A percentile compares a stretch with the other conserved stretches of the same genome.
Evolutionary conservation across 2,113 vertebrate genomes (phyloP).

Genomic region (Leiothrix lutea): DNA sequence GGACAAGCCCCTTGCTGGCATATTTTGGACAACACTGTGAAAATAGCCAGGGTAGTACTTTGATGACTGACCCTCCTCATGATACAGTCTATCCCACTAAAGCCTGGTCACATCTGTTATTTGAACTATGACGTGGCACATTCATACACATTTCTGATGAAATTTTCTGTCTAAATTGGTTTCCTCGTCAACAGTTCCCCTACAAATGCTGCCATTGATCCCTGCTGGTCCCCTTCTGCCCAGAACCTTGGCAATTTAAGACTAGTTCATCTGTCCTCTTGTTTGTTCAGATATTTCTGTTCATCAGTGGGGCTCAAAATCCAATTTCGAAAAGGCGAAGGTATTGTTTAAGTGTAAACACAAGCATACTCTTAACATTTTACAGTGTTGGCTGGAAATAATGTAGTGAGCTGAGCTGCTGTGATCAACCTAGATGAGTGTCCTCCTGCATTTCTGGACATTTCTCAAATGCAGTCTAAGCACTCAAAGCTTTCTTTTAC

Average conservation of each 20-base stretch:
- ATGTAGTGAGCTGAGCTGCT: background rate
- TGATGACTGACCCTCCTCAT: background rate
- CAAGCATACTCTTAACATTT: background rate
- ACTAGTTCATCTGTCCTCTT: background rate
- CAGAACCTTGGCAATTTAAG: background rate
- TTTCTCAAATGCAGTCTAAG: background rate
- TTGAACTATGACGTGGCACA: background rate
- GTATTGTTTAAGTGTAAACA: background rate
- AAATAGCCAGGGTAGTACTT: background rate
- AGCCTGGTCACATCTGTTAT: background rate
- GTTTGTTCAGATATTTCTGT: background rate
- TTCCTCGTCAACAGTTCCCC: background rate
- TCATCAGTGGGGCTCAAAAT: background rate
- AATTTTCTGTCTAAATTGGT: background rate
- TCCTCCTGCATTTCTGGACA: accelerated
- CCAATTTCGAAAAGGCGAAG: background rate
- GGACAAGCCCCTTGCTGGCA: background rate
- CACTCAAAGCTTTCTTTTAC: background rate
- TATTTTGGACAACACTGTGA: background rate
- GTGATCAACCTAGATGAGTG: accelerated
- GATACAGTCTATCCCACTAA: background rate
- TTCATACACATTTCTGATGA: background rate
- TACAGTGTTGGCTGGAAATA: background rate
- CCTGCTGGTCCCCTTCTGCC: background rate
- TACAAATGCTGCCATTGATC: background rate